These are phyloP conservation scores for Acrossocheilus fasciatus DNA, from an alignment of 2,797 vertebrate genomes.

Conservation along the genomic window DNA sequence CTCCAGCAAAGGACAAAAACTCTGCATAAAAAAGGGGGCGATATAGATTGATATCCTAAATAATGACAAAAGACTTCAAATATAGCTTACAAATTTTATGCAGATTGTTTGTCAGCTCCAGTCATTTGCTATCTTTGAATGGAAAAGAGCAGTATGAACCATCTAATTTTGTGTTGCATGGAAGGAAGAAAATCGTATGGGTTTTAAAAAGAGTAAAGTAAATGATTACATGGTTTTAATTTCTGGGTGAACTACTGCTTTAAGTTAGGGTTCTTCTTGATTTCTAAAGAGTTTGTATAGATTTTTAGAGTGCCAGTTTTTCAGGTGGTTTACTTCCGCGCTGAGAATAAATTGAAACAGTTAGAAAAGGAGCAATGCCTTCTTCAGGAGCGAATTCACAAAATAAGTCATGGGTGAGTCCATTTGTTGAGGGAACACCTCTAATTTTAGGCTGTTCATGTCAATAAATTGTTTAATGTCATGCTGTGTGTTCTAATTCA, in stretches of 20 bases:
- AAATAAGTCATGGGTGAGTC: conserved; percentile 59
- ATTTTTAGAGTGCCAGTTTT: conserved; percentile 44
- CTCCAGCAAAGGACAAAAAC: background rate
- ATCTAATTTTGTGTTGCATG: background rate
- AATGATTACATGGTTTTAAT: background rate
- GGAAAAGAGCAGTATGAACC: background rate
- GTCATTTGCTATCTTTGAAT: background rate
- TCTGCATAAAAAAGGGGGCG: background rate
- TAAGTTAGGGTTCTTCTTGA: background rate
- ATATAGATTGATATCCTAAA: background rate
- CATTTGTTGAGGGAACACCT: background rate
- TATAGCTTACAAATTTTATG: background rate
- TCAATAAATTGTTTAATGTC: background rate
- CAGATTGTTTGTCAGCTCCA: background rate
- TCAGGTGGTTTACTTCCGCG: conserved; percentile 64
- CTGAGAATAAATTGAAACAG: conserved; percentile 74
- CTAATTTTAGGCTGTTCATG: background rate
- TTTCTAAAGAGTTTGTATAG: conserved; percentile 22
- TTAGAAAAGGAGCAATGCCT: conserved; percentile 72
- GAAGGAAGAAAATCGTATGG: background rate
- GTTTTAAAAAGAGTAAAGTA: background rate
- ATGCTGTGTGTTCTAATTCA: background rate
- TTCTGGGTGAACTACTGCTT: conserved; percentile 11
- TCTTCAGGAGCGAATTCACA: conserved; percentile 70
- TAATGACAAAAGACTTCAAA: background rate